Base-by-base conservation (phyloP, 1,140 invertebrate species). In the Heliconius hermathena region DNA sequence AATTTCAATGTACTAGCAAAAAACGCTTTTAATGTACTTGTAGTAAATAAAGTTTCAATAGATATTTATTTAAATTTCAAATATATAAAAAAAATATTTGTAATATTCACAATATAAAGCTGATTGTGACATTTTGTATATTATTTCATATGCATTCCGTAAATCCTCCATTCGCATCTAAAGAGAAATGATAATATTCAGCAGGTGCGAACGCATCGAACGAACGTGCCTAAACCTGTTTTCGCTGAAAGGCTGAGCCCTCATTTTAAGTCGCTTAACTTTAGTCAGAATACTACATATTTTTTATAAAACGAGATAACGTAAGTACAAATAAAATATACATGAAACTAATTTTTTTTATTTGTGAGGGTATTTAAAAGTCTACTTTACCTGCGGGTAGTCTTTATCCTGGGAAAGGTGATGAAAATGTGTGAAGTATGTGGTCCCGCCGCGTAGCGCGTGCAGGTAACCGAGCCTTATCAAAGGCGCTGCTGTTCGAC, bases 361-460 rank as follows among this genome's bases (percentile, higher is more conserved):
- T 22, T 8, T 57, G 18, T 22, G 8, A 57, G 1, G 3, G 8
- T 22, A 57, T n/a, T 71, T 71, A 71, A 71, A 36, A 6, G 1
- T 16, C 13, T 71, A 71, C 9, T 71, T 93, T 95, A 97, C 97
- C 96, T 97, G 96, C 57, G 97, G 97, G 94, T 96, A 97, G 89
- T 97, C 96, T 77, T 97, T 97, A 82, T 97, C 96, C 70, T 96
- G 94, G 1, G 96, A 96, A 83, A 97, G 97, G 88, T 98, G 97
- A 80, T 98, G 97, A 92, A 99, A 99, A 91, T 99, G 97, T 76
- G 98, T 96, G 91, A 98, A 98, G 91, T 97, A 98, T 2, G 97
- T 97, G 20, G 96, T 97, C 41, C 97, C 97, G 16, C 97, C 97
- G 16, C 96, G 95, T 82, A 97, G 92, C 8, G 97, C 97, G 91